Evolutionary conservation across 2,888 invertebrate genomes (phyloP).

Genomic region (Calliopum simillimum): DNA sequence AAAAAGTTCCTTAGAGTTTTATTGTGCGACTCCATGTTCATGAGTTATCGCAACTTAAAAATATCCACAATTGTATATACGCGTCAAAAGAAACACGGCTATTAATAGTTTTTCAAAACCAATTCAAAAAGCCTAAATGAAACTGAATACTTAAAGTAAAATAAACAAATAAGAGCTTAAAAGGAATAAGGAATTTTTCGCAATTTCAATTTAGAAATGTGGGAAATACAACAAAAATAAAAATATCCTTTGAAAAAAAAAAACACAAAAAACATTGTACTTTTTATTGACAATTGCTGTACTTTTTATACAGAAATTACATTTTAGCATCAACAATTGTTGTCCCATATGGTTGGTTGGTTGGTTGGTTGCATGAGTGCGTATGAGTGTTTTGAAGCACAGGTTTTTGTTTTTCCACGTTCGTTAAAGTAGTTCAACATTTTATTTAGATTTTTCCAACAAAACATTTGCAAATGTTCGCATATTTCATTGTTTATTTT

Average conservation of each 20-base stretch:
- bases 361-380: background rate
- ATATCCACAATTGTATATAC: too few relatives aligned
- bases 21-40: too few relatives aligned
- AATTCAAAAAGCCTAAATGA: too few relatives aligned
- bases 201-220: constrained; percentile 2
- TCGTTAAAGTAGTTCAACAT: background rate
- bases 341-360: background rate
- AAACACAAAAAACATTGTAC: constrained; percentile 4
- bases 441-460: too few relatives aligned
- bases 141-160: too few relatives aligned
- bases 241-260: background rate
- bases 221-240: background rate
- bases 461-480: background rate
- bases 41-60: too few relatives aligned
- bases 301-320: background rate
- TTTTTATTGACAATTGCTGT: constrained; percentile 8
- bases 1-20: too few relatives aligned
- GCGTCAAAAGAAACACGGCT: too few relatives aligned
- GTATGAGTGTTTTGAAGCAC: background rate
- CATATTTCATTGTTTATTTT: background rate
- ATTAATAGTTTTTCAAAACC: too few relatives aligned
- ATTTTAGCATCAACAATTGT: constrained; percentile 1
- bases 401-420: constrained; percentile 6
- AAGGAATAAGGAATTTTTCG: background rate
- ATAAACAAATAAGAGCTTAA: background rate